These are phyloP conservation scores for Isichthys henryi DNA, from an alignment of 2,113 vertebrate species.

Conservation along the genomic window DNA sequence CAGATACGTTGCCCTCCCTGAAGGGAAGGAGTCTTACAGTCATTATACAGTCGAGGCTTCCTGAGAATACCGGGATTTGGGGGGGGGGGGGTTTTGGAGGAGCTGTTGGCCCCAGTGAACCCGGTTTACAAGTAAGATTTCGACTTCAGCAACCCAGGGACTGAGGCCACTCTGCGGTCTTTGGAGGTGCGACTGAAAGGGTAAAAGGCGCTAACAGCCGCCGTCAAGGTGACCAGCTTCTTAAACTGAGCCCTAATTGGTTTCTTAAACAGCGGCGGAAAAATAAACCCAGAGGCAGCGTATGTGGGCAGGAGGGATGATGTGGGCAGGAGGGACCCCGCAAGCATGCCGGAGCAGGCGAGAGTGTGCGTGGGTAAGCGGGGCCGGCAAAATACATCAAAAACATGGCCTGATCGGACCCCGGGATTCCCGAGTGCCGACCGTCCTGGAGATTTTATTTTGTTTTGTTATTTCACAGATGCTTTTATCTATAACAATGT, in stretches of 20 bases:
- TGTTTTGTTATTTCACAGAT: background rate
- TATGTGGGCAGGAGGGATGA: background rate
- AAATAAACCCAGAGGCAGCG: background rate
- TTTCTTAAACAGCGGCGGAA: constrained; percentile 30
- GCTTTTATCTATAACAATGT: background rate
- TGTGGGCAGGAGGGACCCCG: background rate
- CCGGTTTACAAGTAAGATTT: background rate
- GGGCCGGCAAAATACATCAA: background rate
- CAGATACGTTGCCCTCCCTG: background rate
- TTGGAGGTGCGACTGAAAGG: background rate
- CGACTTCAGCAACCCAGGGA: background rate
- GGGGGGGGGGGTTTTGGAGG: background rate
- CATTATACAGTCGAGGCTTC: background rate
- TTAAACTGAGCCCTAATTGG: constrained; percentile 49
- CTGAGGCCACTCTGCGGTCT: background rate
- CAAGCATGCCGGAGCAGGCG: background rate
- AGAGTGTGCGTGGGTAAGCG: background rate
- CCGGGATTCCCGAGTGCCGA: background rate
- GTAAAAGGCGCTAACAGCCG: background rate
- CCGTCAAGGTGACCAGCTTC: constrained; percentile 8
- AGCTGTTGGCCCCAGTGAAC: background rate
- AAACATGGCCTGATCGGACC: background rate
- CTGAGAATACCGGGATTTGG: background rate
- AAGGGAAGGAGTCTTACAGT: background rate
- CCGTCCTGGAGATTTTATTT: background rate